These are phyloP conservation scores for Hirtodrosophila cameraria DNA, from an alignment of 2,888 invertebrate genomes.

Conservation along the genomic window DNA sequence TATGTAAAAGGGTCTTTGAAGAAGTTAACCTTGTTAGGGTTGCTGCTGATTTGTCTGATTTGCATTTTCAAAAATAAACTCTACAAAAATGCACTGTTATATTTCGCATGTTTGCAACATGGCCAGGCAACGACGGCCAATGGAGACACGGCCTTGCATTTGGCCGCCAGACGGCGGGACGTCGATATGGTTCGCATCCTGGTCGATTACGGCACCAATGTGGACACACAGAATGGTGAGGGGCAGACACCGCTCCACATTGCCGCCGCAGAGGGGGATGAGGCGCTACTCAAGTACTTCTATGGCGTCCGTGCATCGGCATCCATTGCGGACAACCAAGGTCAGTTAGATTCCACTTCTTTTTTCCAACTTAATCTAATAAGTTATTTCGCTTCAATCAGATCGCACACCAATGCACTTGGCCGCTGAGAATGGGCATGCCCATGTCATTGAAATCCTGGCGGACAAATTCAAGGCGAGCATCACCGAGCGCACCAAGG, in stretches of 20 bases:
- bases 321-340: conserved; percentile 96
- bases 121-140: conserved; percentile 90
- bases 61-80: conserved; percentile 65
- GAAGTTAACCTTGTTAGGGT: conserved; percentile 42
- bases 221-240: conserved; percentile 96
- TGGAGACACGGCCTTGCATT: conserved; percentile 97
- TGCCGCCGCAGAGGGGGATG: conserved; percentile 97
- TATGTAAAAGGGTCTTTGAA: conserved; percentile 2
- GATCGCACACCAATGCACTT: conserved; percentile 99
- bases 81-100: conserved; percentile 3
- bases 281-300: conserved; percentile 96
- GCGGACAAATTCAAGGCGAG: conserved; percentile 99
- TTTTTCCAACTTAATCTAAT: neutral
- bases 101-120: conserved; percentile 25
- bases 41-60: conserved; percentile 44
- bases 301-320: conserved; percentile 97
- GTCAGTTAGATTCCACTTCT: conserved; percentile 82
- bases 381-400: conserved; percentile 68
- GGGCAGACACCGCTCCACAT: conserved; percentile 98
- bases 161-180: conserved; percentile 96
- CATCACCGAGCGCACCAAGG: conserved; percentile 97
- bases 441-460: conserved; percentile 96
- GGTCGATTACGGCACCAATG: conserved; percentile 95
- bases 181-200: conserved; percentile 96
- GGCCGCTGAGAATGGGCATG: conserved; percentile 98